Base-by-base conservation (phyloP, 2,113 vertebrate genomes). In the Phyllopteryx taeniolatus region DNA sequence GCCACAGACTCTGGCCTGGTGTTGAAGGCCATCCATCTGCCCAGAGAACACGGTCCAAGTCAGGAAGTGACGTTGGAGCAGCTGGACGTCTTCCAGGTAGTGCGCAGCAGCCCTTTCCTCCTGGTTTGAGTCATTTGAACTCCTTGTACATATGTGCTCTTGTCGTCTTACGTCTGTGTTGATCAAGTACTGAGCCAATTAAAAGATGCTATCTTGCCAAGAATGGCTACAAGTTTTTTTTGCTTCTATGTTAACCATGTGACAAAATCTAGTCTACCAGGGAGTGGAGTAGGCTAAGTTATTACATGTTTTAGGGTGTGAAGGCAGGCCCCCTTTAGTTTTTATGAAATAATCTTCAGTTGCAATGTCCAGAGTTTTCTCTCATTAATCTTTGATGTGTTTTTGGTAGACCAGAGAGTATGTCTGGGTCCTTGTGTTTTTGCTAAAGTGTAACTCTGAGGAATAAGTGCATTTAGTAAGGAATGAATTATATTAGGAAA, bases 31-130 rank as follows among this genome's bases (percentile, higher is more conserved):
- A 91, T 94, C 68, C 88, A 93, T 75, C 78, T 93, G 56, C 89
- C 90, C 51, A 86, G 80, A 85, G 88, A 90, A 49, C 84, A 90
- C 0, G 79, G 84, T 8, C 81, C 85, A 70, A 80, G 79, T 80
- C 89, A 93, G 77, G 93, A 94, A 79, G 86, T 94, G 75, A 93
- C 90, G 59, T 86, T 94, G 79, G 93, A 94, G 77, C 91, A 94
- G 86, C 83, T 94, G 75, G 91, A 93, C 82, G 90, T 94, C 56
- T 93, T 93, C 82, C 88, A 92, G 93, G 93, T 94, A 89, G 20
- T 60, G n/a, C 15, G 13, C 5, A 74, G 53, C 69, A 47, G 11
- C 49, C 8, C 49, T 19, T 53, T 53, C 20, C 15, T 20, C 49
- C 19, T 9, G 15, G 15, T 54, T n/a, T 54, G 1, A 20, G 53